Evolutionary conservation across 2,797 vertebrate genomes (phyloP), one percentile per base, ranked within the genome.

Genomic region (Rhynchotus rufescens): DNA sequence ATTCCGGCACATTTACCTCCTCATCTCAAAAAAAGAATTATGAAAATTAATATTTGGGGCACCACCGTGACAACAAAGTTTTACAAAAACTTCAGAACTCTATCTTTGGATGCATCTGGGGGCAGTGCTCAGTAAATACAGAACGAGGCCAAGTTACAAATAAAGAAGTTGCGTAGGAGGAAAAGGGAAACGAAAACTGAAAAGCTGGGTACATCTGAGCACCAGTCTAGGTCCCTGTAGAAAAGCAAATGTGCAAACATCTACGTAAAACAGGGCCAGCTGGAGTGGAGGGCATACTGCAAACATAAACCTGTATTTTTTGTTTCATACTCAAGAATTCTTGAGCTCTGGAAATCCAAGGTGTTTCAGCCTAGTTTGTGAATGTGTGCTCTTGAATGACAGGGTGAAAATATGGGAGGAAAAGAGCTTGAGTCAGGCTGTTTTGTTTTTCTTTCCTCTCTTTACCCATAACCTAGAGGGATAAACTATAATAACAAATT

Each of bases 61-160:
- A 72, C 59, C 10, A 60, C 26, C 45, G 68, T 45, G 15, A 6
- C 57, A 94, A 87, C 45, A 87, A 73, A 91, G 40, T 79, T 80
- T 85, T 89, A 75, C 26, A 80, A 82, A 91, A 93, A 81, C 4
- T 49, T 80, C 75, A 74, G 54, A 67, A 88, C 59, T 87, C 73
- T 93, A 80, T 92, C 62, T 87, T 89, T 62, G 79, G 73, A 80
- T 32, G 10, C 45, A 93, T 90, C 38, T 0, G 0, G 66, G 49
- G 86, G 69, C 79, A 87, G 54, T 25, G 23, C 42, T 83, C 34
- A 68, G 86, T 87, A 95, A 95, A 95, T 72, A 92, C 74, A 88
- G 66, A 94, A 92, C 0, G 0, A 92, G 72, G 93, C 25, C 76
- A 92, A 88, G 75, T 78, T 91, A 94, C 92, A 92, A 94, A 91